Percentiles rank a stretch among this genome's conserved stretches.
Evolutionary conservation across 2,113 vertebrate species (phyloP).

Genomic region (Halcyon senegalensis): DNA sequence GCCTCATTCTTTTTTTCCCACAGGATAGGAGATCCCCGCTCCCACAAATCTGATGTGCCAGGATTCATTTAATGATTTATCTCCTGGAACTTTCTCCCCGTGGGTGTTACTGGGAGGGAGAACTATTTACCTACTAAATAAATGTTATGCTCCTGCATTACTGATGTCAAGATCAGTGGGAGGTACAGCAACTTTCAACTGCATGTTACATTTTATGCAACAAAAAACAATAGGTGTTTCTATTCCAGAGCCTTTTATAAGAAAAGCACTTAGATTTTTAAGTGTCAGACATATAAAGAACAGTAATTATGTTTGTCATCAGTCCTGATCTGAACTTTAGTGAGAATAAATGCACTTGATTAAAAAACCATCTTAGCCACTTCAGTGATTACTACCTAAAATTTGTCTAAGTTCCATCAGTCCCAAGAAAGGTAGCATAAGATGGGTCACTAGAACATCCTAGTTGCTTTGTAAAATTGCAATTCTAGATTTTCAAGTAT

Average conservation of each 20-base stretch:
- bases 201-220: neutral
- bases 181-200: neutral
- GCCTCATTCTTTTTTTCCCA: neutral
- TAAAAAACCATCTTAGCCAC: neutral
- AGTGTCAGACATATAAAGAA: neutral
- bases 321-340: neutral
- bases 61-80: neutral
- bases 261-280: neutral
- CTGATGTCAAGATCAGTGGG: neutral
- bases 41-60: fast-evolving
- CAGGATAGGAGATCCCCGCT: neutral
- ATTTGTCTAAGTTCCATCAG: neutral
- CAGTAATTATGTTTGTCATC: neutral
- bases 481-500: neutral
- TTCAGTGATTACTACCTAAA: neutral
- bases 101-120: neutral
- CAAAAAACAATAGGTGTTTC: neutral
- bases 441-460: neutral
- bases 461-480: neutral
- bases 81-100: neutral
- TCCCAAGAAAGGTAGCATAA: neutral
- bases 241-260: neutral
- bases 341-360: neutral
- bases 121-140: neutral
- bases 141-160: neutral